A percentile compares a stretch with the other conserved stretches of the same genome.
Conservation (phyloP, 35 echinoderm and acorn worm genomes). For the Diadema setosum region DNA sequence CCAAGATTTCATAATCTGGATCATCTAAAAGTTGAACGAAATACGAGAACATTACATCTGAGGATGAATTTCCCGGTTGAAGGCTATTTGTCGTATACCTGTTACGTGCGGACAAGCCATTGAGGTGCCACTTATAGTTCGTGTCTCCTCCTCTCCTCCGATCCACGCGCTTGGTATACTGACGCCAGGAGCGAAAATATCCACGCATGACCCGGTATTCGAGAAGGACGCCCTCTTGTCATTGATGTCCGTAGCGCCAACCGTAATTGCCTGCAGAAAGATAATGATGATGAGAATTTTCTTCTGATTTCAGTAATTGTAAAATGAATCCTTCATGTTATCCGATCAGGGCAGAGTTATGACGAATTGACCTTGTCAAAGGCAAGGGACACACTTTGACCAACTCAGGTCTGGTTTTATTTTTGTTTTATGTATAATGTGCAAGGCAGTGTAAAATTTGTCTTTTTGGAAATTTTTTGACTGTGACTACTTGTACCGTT, state of each 20-base stretch:
- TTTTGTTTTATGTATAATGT: too few relatives aligned
- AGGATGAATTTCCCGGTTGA: neutral
- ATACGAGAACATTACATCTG: neutral
- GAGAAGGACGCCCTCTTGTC: conserved; percentile 2
- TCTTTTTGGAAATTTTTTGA: too few relatives aligned
- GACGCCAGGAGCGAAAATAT: conserved; percentile 24
- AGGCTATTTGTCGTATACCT: neutral
- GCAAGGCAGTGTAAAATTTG: too few relatives aligned
- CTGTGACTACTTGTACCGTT: too few relatives aligned
- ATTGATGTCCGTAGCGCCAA: neutral
- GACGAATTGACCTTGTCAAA: too few relatives aligned
- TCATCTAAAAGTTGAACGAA: neutral
- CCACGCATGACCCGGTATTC: neutral
- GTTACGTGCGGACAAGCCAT: conserved; percentile 28
- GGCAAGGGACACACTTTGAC: too few relatives aligned
- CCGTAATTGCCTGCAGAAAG: neutral
- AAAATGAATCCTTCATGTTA: too few relatives aligned
- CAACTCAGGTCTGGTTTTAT: too few relatives aligned
- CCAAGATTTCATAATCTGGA: neutral
- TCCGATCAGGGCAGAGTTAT: too few relatives aligned
- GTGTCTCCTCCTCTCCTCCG: neutral
- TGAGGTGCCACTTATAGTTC: neutral
- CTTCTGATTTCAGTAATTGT: too few relatives aligned
- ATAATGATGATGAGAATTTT: neutral
- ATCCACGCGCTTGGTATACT: neutral